These are phyloP conservation scores for Zophobas atratus DNA, from an alignment of 1,140 invertebrate species.

Conservation along the genomic window DNA sequence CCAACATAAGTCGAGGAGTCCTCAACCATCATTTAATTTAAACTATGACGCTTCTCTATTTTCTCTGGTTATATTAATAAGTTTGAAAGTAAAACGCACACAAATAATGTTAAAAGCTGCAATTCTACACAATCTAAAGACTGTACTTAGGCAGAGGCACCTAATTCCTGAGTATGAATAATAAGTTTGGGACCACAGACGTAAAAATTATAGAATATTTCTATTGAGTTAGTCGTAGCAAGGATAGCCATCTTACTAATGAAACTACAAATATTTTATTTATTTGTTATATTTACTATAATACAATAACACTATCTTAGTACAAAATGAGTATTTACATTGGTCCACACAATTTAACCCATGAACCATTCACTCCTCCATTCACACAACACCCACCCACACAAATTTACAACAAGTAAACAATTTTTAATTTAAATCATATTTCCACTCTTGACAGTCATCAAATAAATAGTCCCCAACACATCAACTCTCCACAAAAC, in stretches of 20 bases:
- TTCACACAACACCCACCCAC: conserved; percentile 3
- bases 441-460: background rate
- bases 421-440: conserved; percentile 35
- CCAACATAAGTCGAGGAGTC: too few species aligned
- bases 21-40: too few species aligned
- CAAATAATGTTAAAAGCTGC: too few species aligned
- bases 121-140: too few species aligned
- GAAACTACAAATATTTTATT: background rate
- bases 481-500: background rate
- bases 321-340: conserved; percentile 50
- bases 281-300: conserved; percentile 37
- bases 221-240: background rate
- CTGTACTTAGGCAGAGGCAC: too few species aligned
- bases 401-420: conserved; percentile 42
- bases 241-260: too few species aligned
- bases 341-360: background rate
- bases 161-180: too few species aligned
- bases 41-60: too few species aligned
- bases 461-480: background rate
- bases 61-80: too few species aligned
- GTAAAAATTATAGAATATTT: background rate
- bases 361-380: conserved; percentile 8
- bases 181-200: too few species aligned
- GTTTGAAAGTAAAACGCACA: too few species aligned
- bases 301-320: conserved; percentile 33